Percentiles rank a stretch among this genome's conserved stretches.
Evolutionary conservation across 2,797 vertebrate genomes (phyloP).

Genomic region (Pygocentrus nattereri): DNA sequence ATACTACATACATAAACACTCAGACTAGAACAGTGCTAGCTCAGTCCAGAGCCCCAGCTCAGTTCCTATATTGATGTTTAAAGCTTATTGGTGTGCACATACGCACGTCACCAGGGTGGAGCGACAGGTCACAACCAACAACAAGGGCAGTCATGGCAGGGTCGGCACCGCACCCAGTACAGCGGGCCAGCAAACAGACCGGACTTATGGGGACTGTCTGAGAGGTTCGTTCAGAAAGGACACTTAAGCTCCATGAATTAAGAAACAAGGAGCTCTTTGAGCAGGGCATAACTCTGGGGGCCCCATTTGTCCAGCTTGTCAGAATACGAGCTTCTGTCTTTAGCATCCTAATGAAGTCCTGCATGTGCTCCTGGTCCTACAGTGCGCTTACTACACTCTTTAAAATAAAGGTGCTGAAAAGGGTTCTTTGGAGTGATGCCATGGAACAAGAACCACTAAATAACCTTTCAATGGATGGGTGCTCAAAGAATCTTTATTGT

Average conservation of each 20-base stretch:
- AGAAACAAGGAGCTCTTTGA: constrained; percentile 70
- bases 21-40: constrained; percentile 46
- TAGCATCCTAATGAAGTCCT: not conserved
- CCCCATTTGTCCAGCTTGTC: constrained; percentile 1
- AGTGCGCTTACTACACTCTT: not conserved
- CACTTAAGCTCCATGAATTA: constrained; percentile 67
- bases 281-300: not conserved
- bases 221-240: constrained; percentile 63
- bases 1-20: not conserved
- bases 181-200: constrained; percentile 55
- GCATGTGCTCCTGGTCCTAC: not conserved
- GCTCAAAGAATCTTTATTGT: no score
- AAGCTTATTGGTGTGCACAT: constrained; percentile 41
- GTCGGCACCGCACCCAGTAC: constrained; percentile 55
- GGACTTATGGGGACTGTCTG: constrained; percentile 54
- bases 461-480: not conserved
- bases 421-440: not conserved
- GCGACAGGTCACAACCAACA: constrained; percentile 57
- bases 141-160: constrained; percentile 68
- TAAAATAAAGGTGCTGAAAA: not conserved
- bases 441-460: not conserved
- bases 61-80: constrained; percentile 23
- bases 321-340: not conserved
- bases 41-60: constrained; percentile 39
- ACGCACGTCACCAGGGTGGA: constrained; percentile 54